Evolutionary conservation across 2,888 invertebrate genomes (phyloP).

Genomic region (Conchocele bisecta): DNA sequence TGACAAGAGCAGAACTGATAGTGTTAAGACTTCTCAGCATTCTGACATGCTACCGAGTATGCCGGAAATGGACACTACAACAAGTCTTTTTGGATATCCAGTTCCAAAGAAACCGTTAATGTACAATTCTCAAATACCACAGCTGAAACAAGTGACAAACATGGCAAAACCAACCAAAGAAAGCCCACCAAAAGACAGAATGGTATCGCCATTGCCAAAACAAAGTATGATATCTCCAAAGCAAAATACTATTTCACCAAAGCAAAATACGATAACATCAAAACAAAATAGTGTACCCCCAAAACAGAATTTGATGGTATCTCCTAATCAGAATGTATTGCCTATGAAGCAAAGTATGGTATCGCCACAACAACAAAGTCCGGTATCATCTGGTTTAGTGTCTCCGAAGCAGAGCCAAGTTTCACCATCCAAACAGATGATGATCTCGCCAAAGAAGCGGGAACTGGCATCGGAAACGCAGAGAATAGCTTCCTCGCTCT

Average conservation of each 20-base stretch:
- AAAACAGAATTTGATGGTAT: too few relatives aligned
- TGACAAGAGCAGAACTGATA: too few relatives aligned
- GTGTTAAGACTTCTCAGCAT: too few relatives aligned
- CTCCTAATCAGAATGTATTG: too few relatives aligned
- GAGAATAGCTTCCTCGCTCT: slow-evolving; percentile 13
- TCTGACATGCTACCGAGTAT: slow-evolving; percentile 44
- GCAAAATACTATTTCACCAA: slow-evolving; percentile 27
- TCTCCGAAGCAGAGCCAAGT: slow-evolving; percentile 53
- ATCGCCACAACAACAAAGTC: slow-evolving; percentile 13
- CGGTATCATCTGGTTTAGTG: slow-evolving; percentile 38
- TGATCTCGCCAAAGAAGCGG: too few relatives aligned
- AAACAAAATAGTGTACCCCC: too few relatives aligned
- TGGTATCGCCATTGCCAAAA: slow-evolving; percentile 37
- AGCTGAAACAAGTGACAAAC: not conserved
- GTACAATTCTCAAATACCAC: slow-evolving; percentile 27
- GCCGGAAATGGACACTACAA: slow-evolving; percentile 55
- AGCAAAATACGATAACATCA: slow-evolving; percentile 6
- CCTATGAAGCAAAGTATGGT: too few relatives aligned
- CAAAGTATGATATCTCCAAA: slow-evolving; percentile 31
- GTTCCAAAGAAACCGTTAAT: slow-evolving; percentile 45
- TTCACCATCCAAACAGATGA: slow-evolving; percentile 38
- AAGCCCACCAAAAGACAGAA: slow-evolving; percentile 1
- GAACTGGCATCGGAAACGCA: slow-evolving; percentile 30
- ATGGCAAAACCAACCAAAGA: slow-evolving; percentile 3
- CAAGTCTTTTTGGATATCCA: slow-evolving; percentile 55